Evolutionary conservation across 2,797 vertebrate species (phyloP), one percentile per base, ranked within the genome.

Genomic region (Esox lucius): DNA sequence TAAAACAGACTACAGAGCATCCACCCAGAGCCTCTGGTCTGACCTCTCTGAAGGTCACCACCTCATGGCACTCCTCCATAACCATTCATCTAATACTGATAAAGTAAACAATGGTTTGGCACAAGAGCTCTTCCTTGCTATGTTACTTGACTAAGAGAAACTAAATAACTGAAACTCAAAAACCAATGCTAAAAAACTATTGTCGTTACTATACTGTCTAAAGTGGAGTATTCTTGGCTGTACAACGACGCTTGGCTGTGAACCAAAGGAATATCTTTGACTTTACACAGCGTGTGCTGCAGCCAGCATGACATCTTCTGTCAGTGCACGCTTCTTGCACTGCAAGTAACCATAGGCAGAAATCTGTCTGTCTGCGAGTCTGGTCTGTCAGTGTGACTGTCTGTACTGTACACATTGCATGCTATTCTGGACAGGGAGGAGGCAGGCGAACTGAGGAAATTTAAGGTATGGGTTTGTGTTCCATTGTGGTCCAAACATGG

Each of bases 271-370:
- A 62, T 62, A 12, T 13, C 22, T 28, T 42, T 69, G 65, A 74
- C 3, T 59, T 39, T 75, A 49, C 7, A 74, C 26, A 75, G 56
- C 28, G 51, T 78, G 74, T 66, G 70, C 59, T 66, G 48, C n/a
- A 17, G 68, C 4, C 28, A 51, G 31, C 71, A 12, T 42, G 71
- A 71, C 56, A 75, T 73, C 59, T 48, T 56, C 42, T 62, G 77
- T 53, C 26, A 68, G 69, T 49, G 61, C 12, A 67, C 75, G 65
- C 51, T 72, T 68, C 59, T 66, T 26, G 46, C 12, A 31, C n/a
- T 28, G 59, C 42, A 53, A 61, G 7, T 17, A 61, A 46, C 3
- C 15, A 31, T 35, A 66, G 22, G 62, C 74, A 72, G 26, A 74
- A 24, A 19, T 5, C 26, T 15, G 39, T 46, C 22, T 59, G 26